These are phyloP conservation scores for Onychomys arenicola DNA, from an alignment of 2,797 vertebrate genomes.

Conservation along the genomic window DNA sequence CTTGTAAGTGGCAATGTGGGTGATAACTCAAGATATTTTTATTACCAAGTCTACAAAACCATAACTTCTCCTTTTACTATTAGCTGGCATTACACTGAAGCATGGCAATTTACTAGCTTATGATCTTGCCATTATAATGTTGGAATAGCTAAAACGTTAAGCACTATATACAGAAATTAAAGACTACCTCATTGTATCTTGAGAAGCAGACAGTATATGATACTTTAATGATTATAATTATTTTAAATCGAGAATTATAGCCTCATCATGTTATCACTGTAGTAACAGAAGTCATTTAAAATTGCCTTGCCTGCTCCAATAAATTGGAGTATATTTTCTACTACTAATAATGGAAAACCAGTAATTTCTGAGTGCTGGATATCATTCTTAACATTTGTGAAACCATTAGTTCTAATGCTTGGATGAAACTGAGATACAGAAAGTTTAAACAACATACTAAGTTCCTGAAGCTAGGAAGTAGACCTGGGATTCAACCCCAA, in stretches of 20 bases:
- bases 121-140: not conserved
- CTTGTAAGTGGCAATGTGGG: not conserved
- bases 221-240: not conserved
- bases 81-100: not conserved
- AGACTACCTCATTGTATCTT: not conserved
- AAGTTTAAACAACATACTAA: not conserved
- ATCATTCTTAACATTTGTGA: not conserved
- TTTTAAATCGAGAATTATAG: slow-evolving; percentile 27
- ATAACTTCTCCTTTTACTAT: not conserved
- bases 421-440: not conserved
- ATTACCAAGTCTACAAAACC: not conserved
- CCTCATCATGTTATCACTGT: not conserved
- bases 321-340: not conserved
- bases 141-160: slow-evolving; percentile 14
- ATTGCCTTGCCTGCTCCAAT: not conserved
- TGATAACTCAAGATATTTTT: slow-evolving; percentile 10
- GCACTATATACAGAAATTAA: not conserved
- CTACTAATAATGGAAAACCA: not conserved
- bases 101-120: not conserved
- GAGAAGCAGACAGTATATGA: not conserved
- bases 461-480: not conserved
- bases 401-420: not conserved
- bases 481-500: not conserved
- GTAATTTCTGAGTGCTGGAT: not conserved
- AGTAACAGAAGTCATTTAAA: not conserved